Conservation (phyloP, 2,888 invertebrate genomes). For the Cryptophagus acutangulus region DNA sequence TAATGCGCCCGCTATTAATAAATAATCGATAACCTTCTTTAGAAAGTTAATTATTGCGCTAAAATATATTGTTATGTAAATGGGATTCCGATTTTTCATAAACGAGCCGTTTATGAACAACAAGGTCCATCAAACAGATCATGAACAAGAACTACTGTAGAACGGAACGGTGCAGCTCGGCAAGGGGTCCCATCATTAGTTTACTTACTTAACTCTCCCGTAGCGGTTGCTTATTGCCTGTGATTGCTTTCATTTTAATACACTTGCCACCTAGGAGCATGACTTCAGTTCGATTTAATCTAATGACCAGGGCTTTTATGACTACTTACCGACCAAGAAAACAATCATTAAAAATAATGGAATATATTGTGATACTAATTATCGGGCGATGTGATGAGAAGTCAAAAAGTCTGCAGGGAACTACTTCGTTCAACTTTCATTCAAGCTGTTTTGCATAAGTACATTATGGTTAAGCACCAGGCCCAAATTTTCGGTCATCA, state of each 20-base stretch:
- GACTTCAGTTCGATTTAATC: slow-evolving; percentile 37
- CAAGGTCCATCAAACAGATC: slow-evolving; percentile 12
- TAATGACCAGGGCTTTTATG: slow-evolving; percentile 34
- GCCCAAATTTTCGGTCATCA: too few species aligned
- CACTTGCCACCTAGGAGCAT: slow-evolving; percentile 37
- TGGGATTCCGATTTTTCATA: not conserved
- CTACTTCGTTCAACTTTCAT: too few species aligned
- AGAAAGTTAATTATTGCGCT: too few species aligned
- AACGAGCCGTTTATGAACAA: slow-evolving; percentile 27
- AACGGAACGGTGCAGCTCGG: slow-evolving; percentile 31
- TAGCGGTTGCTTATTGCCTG: slow-evolving; percentile 35
- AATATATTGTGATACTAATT: slow-evolving; percentile 20
- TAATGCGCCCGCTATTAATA: too few species aligned
- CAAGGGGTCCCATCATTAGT: slow-evolving; percentile 42
- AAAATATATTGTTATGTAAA: not conserved
- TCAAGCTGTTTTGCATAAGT: too few species aligned
- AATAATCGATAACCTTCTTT: too few species aligned
- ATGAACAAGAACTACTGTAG: slow-evolving; percentile 40
- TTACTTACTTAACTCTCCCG: slow-evolving; percentile 36
- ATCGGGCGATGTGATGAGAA: too few species aligned
- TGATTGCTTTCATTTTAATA: slow-evolving; percentile 36
- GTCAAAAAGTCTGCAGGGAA: too few species aligned
- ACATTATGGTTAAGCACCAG: too few species aligned
- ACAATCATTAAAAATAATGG: slow-evolving; percentile 28
- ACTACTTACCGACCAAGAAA: slow-evolving; percentile 24